These are phyloP conservation scores for Sylvicola cinctus DNA, from an alignment of 2,888 invertebrate genomes.

Conservation along the genomic window DNA sequence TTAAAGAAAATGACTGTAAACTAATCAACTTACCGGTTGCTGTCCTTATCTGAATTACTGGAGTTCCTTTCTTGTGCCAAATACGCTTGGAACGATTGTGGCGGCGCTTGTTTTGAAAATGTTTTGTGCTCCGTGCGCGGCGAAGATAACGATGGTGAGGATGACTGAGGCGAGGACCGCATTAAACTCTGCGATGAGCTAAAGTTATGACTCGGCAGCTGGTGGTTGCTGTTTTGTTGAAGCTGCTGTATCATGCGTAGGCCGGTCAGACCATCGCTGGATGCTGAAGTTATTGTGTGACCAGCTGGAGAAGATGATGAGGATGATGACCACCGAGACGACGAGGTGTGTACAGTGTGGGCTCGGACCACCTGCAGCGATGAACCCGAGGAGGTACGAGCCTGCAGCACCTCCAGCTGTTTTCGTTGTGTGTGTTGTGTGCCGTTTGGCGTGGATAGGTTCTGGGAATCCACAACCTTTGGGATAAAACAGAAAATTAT, in stretches of 20 bases:
- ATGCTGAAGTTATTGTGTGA: not conserved
- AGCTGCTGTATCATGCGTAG: too few relatives aligned
- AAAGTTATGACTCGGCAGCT: too few relatives aligned
- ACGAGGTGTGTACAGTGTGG: slow-evolving; percentile 25
- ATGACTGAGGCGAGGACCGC: too few relatives aligned
- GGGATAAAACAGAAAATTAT: slow-evolving; percentile 8
- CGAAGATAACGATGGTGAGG: too few relatives aligned
- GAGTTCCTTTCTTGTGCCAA: too few relatives aligned
- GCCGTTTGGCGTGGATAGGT: slow-evolving; percentile 25
- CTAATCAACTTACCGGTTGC: not conserved
- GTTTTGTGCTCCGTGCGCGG: too few relatives aligned
- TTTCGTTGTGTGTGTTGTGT: slow-evolving; percentile 25
- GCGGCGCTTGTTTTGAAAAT: too few relatives aligned
- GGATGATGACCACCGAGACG: slow-evolving; percentile 18
- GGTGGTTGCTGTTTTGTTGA: too few relatives aligned
- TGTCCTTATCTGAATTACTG: not conserved
- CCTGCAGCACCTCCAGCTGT: slow-evolving; percentile 46
- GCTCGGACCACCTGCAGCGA: slow-evolving; percentile 47
- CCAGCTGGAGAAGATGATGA: not conserved
- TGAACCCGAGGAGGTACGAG: slow-evolving; percentile 39
- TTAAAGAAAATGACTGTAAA: slow-evolving; percentile 1
- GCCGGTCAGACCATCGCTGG: too few relatives aligned
- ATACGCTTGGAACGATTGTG: too few relatives aligned
- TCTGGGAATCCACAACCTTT: slow-evolving; percentile 27
- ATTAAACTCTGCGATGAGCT: too few relatives aligned